A percentile compares a stretch with the other conserved stretches of the same genome.
Conservation (phyloP, 2,113 vertebrate species). For the Callionymus lyra region DNA sequence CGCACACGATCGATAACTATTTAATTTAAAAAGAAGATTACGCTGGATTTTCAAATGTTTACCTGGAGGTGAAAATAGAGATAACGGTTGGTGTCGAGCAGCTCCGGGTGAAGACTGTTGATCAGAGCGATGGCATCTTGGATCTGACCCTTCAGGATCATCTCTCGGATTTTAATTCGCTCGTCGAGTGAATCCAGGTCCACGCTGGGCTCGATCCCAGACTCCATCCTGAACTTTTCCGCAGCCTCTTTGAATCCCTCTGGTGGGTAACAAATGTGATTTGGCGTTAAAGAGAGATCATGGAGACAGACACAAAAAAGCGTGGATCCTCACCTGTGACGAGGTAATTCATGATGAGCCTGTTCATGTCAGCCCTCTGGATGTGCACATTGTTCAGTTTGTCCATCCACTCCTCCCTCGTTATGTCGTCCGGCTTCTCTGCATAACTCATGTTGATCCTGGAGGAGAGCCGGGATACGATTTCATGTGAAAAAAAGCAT, state of each 20-base stretch:
- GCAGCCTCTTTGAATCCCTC: conserved; percentile 98
- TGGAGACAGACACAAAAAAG: not conserved
- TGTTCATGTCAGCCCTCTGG: conserved; percentile 97
- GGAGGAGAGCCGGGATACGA: not conserved
- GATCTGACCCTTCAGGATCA: conserved; percentile 95
- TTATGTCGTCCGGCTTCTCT: conserved; percentile 95
- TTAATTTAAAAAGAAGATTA: too few relatives aligned
- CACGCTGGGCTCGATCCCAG: conserved; percentile 93
- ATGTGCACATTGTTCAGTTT: conserved; percentile 96
- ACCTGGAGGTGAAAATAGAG: conserved; percentile 98
- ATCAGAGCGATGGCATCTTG: conserved; percentile 92
- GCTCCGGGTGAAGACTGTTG: conserved; percentile 93
- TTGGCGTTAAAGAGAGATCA: not conserved
- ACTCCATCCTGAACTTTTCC: conserved; percentile 96
- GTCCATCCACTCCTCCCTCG: conserved; percentile 98
- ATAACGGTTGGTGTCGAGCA: conserved; percentile 93
- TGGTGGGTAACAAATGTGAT: conserved; percentile 47
- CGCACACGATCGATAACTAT: too few relatives aligned
- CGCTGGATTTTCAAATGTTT: conserved; percentile 5
- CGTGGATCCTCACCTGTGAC: conserved; percentile 75
- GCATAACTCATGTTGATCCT: conserved; percentile 85
- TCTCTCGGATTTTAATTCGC: conserved; percentile 94
- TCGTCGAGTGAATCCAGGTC: conserved; percentile 93
- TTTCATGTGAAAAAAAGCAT: too few relatives aligned
- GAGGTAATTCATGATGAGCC: conserved; percentile 97